phyloP scores from a whole-genome alignment of 2,888 invertebrate genomes.

The Latrodectus elegans region DNA sequence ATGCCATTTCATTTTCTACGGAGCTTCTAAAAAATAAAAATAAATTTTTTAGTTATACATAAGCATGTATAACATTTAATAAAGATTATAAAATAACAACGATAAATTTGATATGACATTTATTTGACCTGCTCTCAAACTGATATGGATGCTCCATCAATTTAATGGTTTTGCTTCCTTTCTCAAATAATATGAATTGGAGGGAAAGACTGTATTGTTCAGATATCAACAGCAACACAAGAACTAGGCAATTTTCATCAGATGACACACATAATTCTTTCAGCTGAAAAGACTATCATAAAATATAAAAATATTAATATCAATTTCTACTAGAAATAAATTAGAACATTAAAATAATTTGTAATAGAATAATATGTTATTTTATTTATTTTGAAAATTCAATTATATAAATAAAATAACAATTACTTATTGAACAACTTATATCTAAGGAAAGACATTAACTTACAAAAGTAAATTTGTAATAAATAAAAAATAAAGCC shows the following conservation, averaged over 20 bases:
- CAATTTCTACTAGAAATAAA: background rate
- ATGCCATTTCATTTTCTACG: conserved; percentile 4
- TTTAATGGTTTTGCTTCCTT: conserved; percentile 49
- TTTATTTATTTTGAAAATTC: no score
- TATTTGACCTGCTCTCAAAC: conserved; percentile 38
- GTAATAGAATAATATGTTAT: background rate
- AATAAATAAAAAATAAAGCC: no score
- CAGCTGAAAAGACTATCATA: conserved; percentile 25
- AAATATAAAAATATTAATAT: background rate
- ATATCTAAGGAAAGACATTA: no score
- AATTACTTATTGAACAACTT: no score
- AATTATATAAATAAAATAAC: no score
- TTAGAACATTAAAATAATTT: background rate
- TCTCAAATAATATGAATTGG: conserved; percentile 57
- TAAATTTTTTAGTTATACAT: background rate
- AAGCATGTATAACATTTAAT: background rate
- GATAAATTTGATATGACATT: background rate
- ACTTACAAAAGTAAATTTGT: no score
- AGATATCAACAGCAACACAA: conserved; percentile 40
- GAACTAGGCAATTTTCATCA: conserved; percentile 21
- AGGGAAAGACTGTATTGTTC: conserved; percentile 28
- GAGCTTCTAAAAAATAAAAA: conserved; percentile 2
- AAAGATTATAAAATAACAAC: background rate
- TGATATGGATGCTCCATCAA: conserved; percentile 58
- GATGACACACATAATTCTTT: conserved; percentile 33